phyloP scores from a whole-genome alignment of 1,140 invertebrate species.

The Micrasema longulum region DNA sequence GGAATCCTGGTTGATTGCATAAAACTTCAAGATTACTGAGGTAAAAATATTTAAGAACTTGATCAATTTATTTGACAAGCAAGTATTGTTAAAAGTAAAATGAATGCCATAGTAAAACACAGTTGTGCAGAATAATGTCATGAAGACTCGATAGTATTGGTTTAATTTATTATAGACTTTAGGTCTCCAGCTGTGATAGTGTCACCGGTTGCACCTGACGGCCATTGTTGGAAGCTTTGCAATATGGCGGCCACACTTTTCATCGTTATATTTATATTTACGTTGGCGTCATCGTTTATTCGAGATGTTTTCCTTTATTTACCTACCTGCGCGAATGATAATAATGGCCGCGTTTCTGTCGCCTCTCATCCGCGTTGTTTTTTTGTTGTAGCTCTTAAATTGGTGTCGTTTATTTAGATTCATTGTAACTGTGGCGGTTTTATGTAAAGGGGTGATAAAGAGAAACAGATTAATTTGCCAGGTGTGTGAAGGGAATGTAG shows the following conservation, averaged over 20 bases:
- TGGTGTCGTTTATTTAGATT: slow-evolving; percentile 41
- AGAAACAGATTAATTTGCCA: slow-evolving; percentile 35
- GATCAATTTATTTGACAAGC: no score
- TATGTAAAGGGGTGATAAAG: slow-evolving; percentile 29
- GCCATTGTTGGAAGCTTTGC: slow-evolving; percentile 24
- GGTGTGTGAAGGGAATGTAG: not conserved
- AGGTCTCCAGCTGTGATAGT: not conserved
- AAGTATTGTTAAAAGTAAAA: no score
- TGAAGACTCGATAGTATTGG: no score
- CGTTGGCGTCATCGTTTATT: slow-evolving; percentile 42
- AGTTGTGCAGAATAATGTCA: no score
- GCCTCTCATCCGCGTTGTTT: slow-evolving; percentile 33
- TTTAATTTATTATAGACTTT: no score
- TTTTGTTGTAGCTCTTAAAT: slow-evolving; percentile 38
- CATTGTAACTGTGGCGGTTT: slow-evolving; percentile 35
- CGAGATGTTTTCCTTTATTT: slow-evolving; percentile 43
- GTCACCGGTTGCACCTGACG: slow-evolving; percentile 24
- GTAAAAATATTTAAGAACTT: no score
- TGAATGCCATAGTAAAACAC: no score
- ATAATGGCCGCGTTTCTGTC: slow-evolving; percentile 39
- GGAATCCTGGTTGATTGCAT: no score
- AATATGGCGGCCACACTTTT: slow-evolving; percentile 35
- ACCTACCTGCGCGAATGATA: slow-evolving; percentile 39
- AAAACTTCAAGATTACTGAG: no score
- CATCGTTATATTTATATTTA: slow-evolving; percentile 30